Base-by-base conservation (phyloP, 2,113 vertebrate genomes). In the Cromileptes altivelis region DNA sequence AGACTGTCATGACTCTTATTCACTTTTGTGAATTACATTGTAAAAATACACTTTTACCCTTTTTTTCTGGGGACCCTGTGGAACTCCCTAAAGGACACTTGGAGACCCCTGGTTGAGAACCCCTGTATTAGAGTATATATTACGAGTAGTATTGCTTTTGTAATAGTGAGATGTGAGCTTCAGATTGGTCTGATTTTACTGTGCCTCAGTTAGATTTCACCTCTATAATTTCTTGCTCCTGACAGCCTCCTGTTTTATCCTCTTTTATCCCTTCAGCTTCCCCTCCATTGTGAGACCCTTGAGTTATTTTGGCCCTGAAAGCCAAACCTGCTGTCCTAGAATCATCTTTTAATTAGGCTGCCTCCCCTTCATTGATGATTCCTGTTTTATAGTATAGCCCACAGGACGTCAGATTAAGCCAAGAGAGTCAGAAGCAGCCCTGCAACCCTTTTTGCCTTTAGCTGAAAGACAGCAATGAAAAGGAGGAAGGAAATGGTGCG, bases 281-380 rank as follows among this genome's bases (percentile, higher is more conserved):
- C 60, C 78, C 78, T 86, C 71, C 30, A 3, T 62, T 70, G 25
- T 53, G 47, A 85, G 84, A 75, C 78, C 49, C 64, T 69, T 67
- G 78, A 92, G 82, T 85, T 84, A 15, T 75, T 85, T 87, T 65
- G 64, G 45, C 72, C 53, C 85, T 85, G 85, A 90, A 89, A 81
- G 58, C 56, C 52, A 86, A 75, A 87, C 85, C 47, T 55, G 18
- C 79, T 65, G 37, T 78, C 64, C 64, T 68, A 47, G 71, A 88
- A 85, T 89, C 69, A 56, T 85, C 60, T 72, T 62, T 85, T 90
- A 88, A 88, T 90, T 84, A 63, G 75, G 25, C 76, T 61, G 49
- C 63, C 62, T 80, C 57, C 65, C 61, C 58, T 61, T 76, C 47
- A 63, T 62, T 80, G 57, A 75, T 77, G 60, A 65, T 71, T 78